Evolutionary conservation across 2,113 vertebrate genomes (phyloP), one percentile per base, ranked within the genome.

Genomic region (Psophia crepitans): DNA sequence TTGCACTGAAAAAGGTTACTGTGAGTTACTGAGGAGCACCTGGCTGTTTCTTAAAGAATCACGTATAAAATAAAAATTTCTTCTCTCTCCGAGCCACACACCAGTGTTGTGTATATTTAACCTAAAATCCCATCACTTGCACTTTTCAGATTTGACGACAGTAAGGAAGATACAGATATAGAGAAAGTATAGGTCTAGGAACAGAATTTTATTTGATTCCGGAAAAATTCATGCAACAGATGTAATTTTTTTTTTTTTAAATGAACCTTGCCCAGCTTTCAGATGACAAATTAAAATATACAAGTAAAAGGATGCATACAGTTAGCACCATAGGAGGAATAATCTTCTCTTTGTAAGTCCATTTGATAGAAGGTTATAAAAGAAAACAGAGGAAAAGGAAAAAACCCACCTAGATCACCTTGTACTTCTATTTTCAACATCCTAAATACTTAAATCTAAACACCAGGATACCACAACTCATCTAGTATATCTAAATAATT

Each of bases 121-220:
- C 30, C 12, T 64, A 51, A 87, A 87, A 37, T 17, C 11, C 49
- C 64, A 23, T 22, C 56, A 54, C 35, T 33, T 74, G 24, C 18
- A 51, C 37, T 57, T 79, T 60, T 60, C 19, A 39, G 44, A 49
- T 56, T 39, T 49, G 44, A 53, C 41, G 37, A 12, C 56, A 93
- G 56, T 56, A 90, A 90, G 85, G 53, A 95, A 87, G 48, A 89
- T 90, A 84, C 64, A 87, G 92, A 87, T 66, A 66, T 28, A 96
- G 73, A 95, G 83, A 68, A 93, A 80, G 39, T 28, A 37, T 2
- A 84, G 69, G 51, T 87, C 73, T 61, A 84, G 39, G 30, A 95
- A 92, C 17, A 90, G 73, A 64, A 78, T 93, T 95, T 97, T 95
- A 96, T 94, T 96, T 74, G 13, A 77, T 70, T 92, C 79, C 77